Conservation (phyloP, 2,113 vertebrate genomes). For the Ginglymostoma cirratum region DNA sequence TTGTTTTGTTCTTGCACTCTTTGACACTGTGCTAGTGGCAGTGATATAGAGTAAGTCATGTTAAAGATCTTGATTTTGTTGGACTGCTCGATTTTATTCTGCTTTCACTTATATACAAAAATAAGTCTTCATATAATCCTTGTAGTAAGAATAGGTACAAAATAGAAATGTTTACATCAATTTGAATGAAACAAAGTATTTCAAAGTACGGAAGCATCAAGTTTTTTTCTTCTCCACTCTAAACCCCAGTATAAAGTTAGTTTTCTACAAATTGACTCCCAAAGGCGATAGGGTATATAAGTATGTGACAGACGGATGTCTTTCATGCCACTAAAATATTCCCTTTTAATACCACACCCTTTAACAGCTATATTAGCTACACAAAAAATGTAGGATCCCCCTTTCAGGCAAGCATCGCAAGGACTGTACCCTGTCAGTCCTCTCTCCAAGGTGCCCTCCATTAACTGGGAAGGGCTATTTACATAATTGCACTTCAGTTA, state of each 20-base stretch:
- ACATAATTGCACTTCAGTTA: constrained; percentile 35
- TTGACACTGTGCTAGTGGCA: constrained; percentile 53
- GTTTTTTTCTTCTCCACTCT: constrained; percentile 39
- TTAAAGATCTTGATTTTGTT: constrained; percentile 47
- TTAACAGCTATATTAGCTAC: constrained; percentile 31
- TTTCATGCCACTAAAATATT: constrained; percentile 2
- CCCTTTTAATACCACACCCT: constrained; percentile 34
- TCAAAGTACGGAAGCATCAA: constrained; percentile 44
- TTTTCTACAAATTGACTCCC: constrained; percentile 11
- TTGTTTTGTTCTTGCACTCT: constrained; percentile 38
- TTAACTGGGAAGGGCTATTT: constrained; percentile 22
- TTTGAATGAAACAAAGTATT: not conserved
- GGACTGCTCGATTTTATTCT: constrained; percentile 32
- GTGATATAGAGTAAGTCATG: constrained; percentile 49
- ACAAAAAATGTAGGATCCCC: constrained; percentile 18
- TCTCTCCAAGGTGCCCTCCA: constrained; percentile 33
- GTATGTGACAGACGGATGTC: constrained; percentile 17
- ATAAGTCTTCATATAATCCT: constrained; percentile 67
- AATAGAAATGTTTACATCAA: constrained; percentile 45
- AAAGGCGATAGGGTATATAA: constrained; percentile 14
- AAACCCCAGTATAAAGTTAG: constrained; percentile 15
- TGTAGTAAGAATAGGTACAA: constrained; percentile 53
- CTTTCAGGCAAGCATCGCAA: not conserved
- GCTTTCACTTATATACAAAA: constrained; percentile 69
- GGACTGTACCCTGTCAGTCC: constrained; percentile 21